These are phyloP conservation scores for Brachyhypopomus gauderio DNA, from an alignment of 2,113 vertebrate species.

Conservation along the genomic window DNA sequence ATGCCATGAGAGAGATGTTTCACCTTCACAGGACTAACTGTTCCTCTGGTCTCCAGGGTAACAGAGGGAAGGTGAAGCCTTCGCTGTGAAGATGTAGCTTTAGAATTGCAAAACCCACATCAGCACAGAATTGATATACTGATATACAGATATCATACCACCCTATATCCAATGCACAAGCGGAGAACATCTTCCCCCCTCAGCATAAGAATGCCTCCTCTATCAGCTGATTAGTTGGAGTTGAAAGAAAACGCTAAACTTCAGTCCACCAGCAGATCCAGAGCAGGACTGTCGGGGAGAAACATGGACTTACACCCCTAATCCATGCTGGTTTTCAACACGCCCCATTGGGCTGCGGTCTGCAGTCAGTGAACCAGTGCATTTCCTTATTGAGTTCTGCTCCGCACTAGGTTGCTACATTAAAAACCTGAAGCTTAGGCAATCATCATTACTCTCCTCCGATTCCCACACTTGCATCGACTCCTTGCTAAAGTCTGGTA, in stretches of 20 bases:
- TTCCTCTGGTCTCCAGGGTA: background rate
- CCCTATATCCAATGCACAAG: no score
- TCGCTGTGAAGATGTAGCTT: background rate
- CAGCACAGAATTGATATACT: no score
- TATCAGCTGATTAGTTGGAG: background rate
- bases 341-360: background rate
- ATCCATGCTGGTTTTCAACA: background rate
- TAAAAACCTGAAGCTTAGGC: background rate
- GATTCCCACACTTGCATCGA: background rate
- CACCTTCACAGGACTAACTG: background rate
- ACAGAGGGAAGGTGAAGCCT: background rate
- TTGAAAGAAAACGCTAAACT: background rate
- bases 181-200: no score
- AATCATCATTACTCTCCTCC: conserved; percentile 1
- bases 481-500: conserved; percentile 8
- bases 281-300: no score
- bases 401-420: background rate
- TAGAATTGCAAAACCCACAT: background rate
- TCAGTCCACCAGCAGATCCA: no score
- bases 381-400: background rate
- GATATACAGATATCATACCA: no score
- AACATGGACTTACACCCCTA: background rate
- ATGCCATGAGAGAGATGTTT: background rate
- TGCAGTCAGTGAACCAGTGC: background rate
- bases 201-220: background rate